Base-by-base conservation (phyloP, 2,113 vertebrate genomes). In the Capra hircus region DNA sequence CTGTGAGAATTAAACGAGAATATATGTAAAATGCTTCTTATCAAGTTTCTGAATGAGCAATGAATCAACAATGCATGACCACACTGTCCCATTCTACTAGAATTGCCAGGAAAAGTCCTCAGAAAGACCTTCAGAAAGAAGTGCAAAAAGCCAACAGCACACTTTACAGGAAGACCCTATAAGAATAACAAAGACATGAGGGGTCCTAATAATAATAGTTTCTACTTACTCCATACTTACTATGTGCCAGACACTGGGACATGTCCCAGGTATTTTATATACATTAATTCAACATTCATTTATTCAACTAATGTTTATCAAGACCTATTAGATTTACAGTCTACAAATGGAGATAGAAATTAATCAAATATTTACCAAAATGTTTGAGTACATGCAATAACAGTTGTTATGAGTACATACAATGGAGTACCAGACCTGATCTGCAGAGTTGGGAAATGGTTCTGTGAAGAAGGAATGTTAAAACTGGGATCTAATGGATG, bases 101-200 rank as follows among this genome's bases (percentile, higher is more conserved):
- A 92, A 74, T 2, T 64, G 14, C 45, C 90, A 96, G 40, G 50
- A 64, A 93, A 97, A 96, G 25, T 93, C 43, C 77, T 93, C 86
- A 74, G 43, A 88, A 96, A 95, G 53, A 87, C 28, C n/a, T 88
- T 95, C 94, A 88, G 52, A 92, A 95, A 95, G 74, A 94, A 74
- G 59, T 57, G 17, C 77, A 93, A 96, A 94, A 85, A 87, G 64
- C 81, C 74, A 88, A 85, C 5, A 30, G 93, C 88, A 45, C 77
- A 33, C 64, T 60, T 27, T 82, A 57, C 40, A 94, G 64, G 62
- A 77, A 64, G 55, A 64, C 59, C 64, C 57, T 92, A n/a, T 27
- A 62, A 94, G 62, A 96, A 64, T 48, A 88, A 94, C 80, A 78
- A 45, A 92, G 88, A 74, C 14, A 40, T 5, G n/a, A 94, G 33